Conservation (phyloP, 2,888 invertebrate genomes). For the Petrolisthes cinctipes region DNA sequence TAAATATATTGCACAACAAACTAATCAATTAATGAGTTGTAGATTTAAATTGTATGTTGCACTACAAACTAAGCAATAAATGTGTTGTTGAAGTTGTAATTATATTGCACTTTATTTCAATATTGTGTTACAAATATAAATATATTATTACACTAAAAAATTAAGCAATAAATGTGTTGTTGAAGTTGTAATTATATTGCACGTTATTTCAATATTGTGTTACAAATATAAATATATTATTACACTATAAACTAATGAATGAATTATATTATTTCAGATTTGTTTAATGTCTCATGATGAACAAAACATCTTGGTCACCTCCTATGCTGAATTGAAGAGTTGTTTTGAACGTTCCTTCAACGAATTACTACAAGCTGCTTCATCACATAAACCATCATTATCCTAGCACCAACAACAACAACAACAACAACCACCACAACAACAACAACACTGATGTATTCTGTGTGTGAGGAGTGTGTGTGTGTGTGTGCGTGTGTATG, state of each 20-base stretch:
- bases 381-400: constrained; percentile 44
- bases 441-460: too few relatives aligned
- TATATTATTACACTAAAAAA: background rate
- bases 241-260: background rate
- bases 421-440: too few relatives aligned
- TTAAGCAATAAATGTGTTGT: too few relatives aligned
- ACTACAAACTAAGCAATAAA: too few relatives aligned
- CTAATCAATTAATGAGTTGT: too few relatives aligned
- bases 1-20: too few relatives aligned
- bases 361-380: constrained; percentile 76
- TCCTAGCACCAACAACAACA: constrained; percentile 34
- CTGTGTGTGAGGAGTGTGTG: too few relatives aligned
- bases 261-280: constrained; percentile 75
- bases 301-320: constrained; percentile 94
- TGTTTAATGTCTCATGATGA: constrained; percentile 96
- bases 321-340: constrained; percentile 94
- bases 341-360: constrained; percentile 93
- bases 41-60: too few relatives aligned
- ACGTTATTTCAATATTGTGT: background rate
- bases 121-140: background rate
- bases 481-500: too few relatives aligned
- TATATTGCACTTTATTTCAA: constrained; percentile 12
- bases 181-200: constrained; percentile 4
- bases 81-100: background rate
- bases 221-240: constrained; percentile 9